Base-by-base conservation (phyloP, 2,113 vertebrate genomes). In the Ceratotherium simum region DNA sequence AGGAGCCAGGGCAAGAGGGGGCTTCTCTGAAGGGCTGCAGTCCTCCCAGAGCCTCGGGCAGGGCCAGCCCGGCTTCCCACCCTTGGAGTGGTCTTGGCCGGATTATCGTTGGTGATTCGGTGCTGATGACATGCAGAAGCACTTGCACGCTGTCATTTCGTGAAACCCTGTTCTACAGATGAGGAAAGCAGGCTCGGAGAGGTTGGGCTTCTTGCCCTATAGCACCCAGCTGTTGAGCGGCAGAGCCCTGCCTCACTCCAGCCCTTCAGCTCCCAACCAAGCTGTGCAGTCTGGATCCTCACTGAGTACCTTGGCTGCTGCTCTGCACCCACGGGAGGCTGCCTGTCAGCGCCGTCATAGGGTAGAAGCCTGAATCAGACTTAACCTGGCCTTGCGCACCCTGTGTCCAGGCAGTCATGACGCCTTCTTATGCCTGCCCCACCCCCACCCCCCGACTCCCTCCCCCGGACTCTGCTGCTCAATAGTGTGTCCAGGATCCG, bases 401-500 rank as follows among this genome's bases (percentile, higher is more conserved):
- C 25, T 51, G 9, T 29, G 27, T 67, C 67, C 8, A 0, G 39
- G 79, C 2, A 3, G 33, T 29, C 17, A 0, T n/a, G 48, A 23
- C 51, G 11, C 48, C 62, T 33, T 67, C 56, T 72, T 48, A 27
- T 13, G 5, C 70, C 58, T 3, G 8, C 14, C 21, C 65, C 14
- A n/a, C 51, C 51, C 36, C 14, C 21, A 54, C 54, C 14, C 27
- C 27, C 51, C 36, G 64, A 72, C 51, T 11, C 42, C 69, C 5
- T 0, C 8, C 46, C 33, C 81, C 2, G 0, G 56, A 18, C 39
- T 64, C 46, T 65, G 14, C 58, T 36, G 23, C 60, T 31, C 54
- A 0, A 20, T 18, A 1, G 0, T 1, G 7, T 39, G 16, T 39
- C 60, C 13, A 7, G 62, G 69, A 12, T 36, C 80, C 4, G 1